These are phyloP conservation scores for Platygyra sinensis DNA, from an alignment of 64 coral and sea anemone genomes.

Conservation along the genomic window DNA sequence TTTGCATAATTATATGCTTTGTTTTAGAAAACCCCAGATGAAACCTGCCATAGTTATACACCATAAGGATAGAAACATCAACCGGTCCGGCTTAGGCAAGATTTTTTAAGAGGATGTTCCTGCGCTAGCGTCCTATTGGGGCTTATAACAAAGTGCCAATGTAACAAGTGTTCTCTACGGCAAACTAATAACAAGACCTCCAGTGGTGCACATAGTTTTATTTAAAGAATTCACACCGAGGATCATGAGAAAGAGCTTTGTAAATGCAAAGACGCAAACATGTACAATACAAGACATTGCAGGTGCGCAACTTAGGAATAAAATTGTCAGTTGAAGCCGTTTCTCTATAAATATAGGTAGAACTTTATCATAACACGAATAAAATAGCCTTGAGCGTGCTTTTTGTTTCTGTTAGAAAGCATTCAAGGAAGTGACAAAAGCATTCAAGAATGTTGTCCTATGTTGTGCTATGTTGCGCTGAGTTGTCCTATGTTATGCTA, in stretches of 20 bases:
- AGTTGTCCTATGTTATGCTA: no score
- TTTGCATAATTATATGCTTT: slow-evolving; percentile 36
- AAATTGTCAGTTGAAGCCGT: slow-evolving; percentile 34
- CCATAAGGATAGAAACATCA: slow-evolving; percentile 28
- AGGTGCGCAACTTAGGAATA: neutral
- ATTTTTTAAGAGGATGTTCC: slow-evolving; percentile 39
- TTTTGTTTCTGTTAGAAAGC: slow-evolving; percentile 43
- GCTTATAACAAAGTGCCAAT: slow-evolving; percentile 42
- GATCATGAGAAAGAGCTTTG: slow-evolving; percentile 33
- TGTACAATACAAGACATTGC: slow-evolving; percentile 12
- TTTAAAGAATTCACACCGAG: neutral
- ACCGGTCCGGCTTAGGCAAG: slow-evolving; percentile 27
- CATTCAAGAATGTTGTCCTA: slow-evolving; percentile 11
- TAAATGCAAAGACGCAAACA: slow-evolving; percentile 39
- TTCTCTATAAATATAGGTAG: slow-evolving; percentile 33
- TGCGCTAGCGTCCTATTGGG: slow-evolving; percentile 25
- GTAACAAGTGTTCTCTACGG: slow-evolving; percentile 14
- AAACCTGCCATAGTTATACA: slow-evolving; percentile 29
- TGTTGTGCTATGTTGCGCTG: no score
- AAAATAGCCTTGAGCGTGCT: slow-evolving; percentile 34
- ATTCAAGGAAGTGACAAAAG: slow-evolving; percentile 37
- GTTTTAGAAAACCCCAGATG: slow-evolving; percentile 28
- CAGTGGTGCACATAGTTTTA: slow-evolving; percentile 11
- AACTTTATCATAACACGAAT: slow-evolving; percentile 12
- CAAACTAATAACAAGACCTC: slow-evolving; percentile 32